Conservation (phyloP, 1,140 invertebrate genomes). For the Drosophila subobscura region DNA sequence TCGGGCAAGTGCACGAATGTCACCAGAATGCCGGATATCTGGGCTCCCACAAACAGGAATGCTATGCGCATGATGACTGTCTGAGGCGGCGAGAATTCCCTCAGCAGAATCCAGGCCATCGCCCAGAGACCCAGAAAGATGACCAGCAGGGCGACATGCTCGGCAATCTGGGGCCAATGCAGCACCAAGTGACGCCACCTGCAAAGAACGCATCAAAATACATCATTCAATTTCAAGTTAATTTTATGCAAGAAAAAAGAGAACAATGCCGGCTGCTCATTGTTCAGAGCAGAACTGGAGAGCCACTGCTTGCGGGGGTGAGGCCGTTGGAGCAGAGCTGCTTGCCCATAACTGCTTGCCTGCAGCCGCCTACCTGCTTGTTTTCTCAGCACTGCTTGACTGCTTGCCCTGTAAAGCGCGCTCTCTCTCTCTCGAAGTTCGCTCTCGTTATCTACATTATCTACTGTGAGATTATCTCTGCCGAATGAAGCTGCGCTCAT, state of each 20-base stretch:
- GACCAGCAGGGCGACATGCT: conserved; percentile 67
- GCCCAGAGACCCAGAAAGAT: conserved; percentile 72
- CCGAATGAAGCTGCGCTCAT: too few species aligned
- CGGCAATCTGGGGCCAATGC: conserved; percentile 70
- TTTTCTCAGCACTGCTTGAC: too few species aligned
- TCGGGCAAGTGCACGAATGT: conserved; percentile 73
- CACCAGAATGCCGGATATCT: conserved; percentile 74
- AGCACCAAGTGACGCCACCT: conserved; percentile 73
- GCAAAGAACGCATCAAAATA: not conserved
- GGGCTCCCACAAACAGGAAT: conserved; percentile 78
- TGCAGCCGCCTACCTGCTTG: too few species aligned
- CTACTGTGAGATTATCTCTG: too few species aligned
- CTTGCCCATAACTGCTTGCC: too few species aligned
- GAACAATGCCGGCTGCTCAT: too few species aligned
- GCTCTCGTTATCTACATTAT: too few species aligned
- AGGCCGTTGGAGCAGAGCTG: too few species aligned
- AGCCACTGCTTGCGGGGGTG: too few species aligned
- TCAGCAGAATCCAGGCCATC: conserved; percentile 53
- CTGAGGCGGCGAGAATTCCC: conserved; percentile 49
- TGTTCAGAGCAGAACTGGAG: too few species aligned
- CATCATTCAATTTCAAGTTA: not conserved
- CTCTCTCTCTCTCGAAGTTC: too few species aligned
- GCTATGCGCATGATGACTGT: conserved; percentile 76
- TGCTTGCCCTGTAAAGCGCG: too few species aligned
- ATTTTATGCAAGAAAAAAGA: not conserved